Conservation (phyloP, 2,113 vertebrate genomes). For the Philantomba maxwellii region DNA sequence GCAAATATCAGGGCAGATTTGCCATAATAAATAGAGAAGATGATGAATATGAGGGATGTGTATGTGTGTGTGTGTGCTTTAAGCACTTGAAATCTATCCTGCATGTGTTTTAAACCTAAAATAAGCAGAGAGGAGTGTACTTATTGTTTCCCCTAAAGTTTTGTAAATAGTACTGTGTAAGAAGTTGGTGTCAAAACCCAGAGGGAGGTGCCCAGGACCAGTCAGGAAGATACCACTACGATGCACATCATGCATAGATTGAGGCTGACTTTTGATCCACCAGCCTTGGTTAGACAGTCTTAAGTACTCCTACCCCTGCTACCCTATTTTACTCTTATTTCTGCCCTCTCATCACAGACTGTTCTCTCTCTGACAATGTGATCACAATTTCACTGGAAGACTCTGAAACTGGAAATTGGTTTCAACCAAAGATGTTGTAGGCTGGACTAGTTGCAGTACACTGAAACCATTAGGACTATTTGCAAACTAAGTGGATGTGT, state of each 20-base stretch:
- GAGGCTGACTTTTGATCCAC: neutral
- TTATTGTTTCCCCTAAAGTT: neutral
- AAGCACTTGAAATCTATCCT: neutral
- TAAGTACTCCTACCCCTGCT: neutral
- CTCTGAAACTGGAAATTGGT: slow-evolving; percentile 47
- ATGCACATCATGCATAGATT: neutral
- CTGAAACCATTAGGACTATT: slow-evolving; percentile 64
- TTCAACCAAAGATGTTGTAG: slow-evolving; percentile 39
- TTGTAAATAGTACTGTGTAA: neutral
- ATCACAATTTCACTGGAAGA: slow-evolving; percentile 29
- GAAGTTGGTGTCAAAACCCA: neutral
- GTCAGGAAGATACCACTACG: neutral
- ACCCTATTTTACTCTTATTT: neutral
- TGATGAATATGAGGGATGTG: neutral
- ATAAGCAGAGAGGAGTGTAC: neutral
- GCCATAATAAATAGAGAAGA: neutral
- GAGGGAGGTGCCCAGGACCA: accelerated
- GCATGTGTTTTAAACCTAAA: neutral
- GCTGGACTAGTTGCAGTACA: slow-evolving; percentile 53
- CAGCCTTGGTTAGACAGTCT: neutral
- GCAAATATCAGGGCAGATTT: neutral
- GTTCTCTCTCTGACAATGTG: neutral
- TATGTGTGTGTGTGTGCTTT: neutral
- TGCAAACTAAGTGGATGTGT: slow-evolving; percentile 69
- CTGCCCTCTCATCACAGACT: neutral